Percentiles rank a stretch among this genome's conserved stretches.
phyloP scores from a whole-genome alignment of 92 coral and sea anemone genomes.

The Phenganax stokvisi region DNA sequence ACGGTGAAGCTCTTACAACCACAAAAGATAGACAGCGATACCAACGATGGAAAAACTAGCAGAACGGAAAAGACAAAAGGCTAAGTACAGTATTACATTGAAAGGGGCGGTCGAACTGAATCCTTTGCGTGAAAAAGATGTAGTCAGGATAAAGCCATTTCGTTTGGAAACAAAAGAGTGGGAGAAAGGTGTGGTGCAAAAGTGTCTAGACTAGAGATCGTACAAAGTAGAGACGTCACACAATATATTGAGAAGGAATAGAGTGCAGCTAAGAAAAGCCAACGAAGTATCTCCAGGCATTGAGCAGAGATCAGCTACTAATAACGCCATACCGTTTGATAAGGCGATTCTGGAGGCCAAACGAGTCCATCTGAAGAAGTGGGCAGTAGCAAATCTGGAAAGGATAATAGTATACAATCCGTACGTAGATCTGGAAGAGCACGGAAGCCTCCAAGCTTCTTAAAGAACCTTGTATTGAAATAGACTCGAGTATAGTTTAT shows the following conservation, averaged over 20 bases:
- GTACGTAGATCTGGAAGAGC: background rate
- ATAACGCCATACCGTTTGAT: background rate
- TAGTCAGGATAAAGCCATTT: conserved; percentile 35
- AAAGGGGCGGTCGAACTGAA: conserved; percentile 32
- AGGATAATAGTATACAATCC: background rate
- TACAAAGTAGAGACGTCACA: conserved; percentile 26
- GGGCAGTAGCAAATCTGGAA: conserved; percentile 8
- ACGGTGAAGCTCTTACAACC: conserved; percentile 33
- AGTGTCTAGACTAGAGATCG: conserved; percentile 30
- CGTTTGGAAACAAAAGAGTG: conserved; percentile 32
- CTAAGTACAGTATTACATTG: conserved; percentile 21
- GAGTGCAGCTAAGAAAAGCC: conserved; percentile 19
- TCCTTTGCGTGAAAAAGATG: conserved; percentile 21
- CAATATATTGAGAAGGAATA: conserved; percentile 19
- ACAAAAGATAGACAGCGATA: conserved; percentile 13
- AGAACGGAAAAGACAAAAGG: conserved; percentile 38
- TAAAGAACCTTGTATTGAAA: conserved; percentile 3
- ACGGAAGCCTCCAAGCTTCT: conserved; percentile 4
- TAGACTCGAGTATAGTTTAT: background rate
- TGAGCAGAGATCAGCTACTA: conserved; percentile 4
- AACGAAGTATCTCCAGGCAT: conserved; percentile 11
- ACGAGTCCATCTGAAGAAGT: background rate
- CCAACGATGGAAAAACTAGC: conserved; percentile 16
- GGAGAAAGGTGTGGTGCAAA: conserved; percentile 33
- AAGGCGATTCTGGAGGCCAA: conserved; percentile 1